Conservation (phyloP, 2,888 invertebrate genomes). For the Xestia sexstrigata region DNA sequence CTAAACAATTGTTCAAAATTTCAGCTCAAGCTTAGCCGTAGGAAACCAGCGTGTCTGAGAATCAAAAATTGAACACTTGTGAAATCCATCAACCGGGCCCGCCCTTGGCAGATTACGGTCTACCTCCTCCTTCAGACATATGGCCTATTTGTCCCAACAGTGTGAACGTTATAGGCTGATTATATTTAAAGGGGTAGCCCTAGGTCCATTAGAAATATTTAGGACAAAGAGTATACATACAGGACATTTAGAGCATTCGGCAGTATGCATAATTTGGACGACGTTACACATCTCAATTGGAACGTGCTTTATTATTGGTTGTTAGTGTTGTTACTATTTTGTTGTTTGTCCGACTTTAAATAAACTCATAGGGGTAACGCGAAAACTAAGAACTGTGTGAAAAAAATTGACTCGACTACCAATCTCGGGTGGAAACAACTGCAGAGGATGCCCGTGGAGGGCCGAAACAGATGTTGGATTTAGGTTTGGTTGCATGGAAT, state of each 20-base stretch:
- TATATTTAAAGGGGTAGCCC: conserved; percentile 17
- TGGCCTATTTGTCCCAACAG: neutral
- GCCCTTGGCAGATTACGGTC: neutral
- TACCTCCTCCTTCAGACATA: neutral
- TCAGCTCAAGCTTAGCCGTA: too few species aligned
- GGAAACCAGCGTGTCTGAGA: neutral
- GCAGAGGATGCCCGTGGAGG: neutral
- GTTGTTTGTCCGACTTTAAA: neutral
- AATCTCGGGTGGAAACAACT: neutral
- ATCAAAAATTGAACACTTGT: neutral
- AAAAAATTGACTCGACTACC: neutral
- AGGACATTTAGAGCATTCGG: conserved; percentile 18
- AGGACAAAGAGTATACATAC: conserved; percentile 27
- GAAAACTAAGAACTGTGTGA: neutral
- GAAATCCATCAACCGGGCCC: neutral
- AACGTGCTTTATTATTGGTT: conserved; percentile 33
- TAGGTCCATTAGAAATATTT: neutral
- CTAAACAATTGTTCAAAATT: too few species aligned
- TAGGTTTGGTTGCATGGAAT: too few species aligned
- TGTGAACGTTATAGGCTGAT: neutral
- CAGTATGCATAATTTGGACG: conserved; percentile 7
- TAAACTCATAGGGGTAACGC: neutral
- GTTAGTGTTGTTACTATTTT: neutral
- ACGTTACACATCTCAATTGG: conserved; percentile 43
- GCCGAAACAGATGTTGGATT: too few species aligned